Percentiles rank a stretch among this genome's conserved stretches.
Conservation (phyloP, 2,888 invertebrate genomes). For the Silvanus unidentatus region DNA sequence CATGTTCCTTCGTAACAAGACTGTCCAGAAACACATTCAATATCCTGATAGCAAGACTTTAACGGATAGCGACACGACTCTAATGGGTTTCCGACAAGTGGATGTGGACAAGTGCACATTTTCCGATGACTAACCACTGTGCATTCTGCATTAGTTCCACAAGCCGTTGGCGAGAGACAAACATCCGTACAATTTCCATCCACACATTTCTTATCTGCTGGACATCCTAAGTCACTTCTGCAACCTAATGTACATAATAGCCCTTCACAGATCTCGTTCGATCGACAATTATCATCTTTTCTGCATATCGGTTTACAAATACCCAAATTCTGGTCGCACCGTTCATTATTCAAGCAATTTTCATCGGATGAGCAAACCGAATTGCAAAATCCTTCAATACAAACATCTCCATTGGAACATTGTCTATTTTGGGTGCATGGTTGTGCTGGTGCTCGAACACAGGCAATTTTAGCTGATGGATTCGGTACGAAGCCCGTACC, state of each 20-base stretch:
- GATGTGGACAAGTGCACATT: conserved; percentile 65
- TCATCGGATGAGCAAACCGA: conserved; percentile 70
- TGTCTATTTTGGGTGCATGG: conserved; percentile 73
- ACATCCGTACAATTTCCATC: conserved; percentile 74
- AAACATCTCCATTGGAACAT: conserved; percentile 64
- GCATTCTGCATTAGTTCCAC: conserved; percentile 79
- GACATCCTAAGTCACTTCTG: conserved; percentile 72
- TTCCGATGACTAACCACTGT: conserved; percentile 64
- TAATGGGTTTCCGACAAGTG: conserved; percentile 69
- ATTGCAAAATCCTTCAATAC: conserved; percentile 68
- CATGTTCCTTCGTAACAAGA: conserved; percentile 75
- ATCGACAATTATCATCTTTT: conserved; percentile 78
- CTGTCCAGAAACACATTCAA: conserved; percentile 64
- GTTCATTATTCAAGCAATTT: conserved; percentile 78
- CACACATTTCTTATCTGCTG: conserved; percentile 64
- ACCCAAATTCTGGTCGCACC: conserved; percentile 61
- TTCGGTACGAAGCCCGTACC: conserved; percentile 74
- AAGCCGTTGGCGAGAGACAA: conserved; percentile 70
- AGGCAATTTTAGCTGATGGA: conserved; percentile 82
- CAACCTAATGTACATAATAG: conserved; percentile 76
- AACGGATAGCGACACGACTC: conserved; percentile 66
- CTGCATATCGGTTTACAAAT: conserved; percentile 80
- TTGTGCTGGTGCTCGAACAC: conserved; percentile 71
- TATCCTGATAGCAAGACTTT: conserved; percentile 57
- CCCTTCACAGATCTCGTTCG: conserved; percentile 80